Percentiles rank a stretch among this genome's conserved stretches.
Evolutionary conservation across 1,140 invertebrate species (phyloP).

Genomic region (Scaptomyza graminum): DNA sequence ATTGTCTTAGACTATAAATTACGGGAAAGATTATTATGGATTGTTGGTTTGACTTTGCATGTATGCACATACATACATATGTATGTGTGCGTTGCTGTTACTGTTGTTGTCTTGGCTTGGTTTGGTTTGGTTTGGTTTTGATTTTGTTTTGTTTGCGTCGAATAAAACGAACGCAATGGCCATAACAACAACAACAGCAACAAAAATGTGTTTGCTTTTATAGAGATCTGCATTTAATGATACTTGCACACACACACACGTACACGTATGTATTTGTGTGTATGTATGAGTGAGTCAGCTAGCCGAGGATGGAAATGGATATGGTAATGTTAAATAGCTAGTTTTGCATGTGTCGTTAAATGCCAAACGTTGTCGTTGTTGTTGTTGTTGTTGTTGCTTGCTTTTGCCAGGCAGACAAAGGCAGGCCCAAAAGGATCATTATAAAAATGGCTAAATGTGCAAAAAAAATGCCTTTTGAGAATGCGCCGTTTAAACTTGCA

Average conservation of each 20-base stretch:
- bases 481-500: constrained; percentile 11
- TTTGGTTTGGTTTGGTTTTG: constrained; percentile 38
- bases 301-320: constrained; percentile 40
- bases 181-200: constrained; percentile 26
- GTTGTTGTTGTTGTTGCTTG: not conserved
- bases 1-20: constrained; percentile 82
- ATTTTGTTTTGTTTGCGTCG: constrained; percentile 22
- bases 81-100: constrained; percentile 25
- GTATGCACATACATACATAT: not conserved
- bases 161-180: constrained; percentile 39
- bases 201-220: constrained; percentile 55
- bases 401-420: constrained; percentile 17
- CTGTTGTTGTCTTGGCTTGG: constrained; percentile 35
- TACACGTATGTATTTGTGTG: constrained; percentile 32
- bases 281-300: constrained; percentile 23
- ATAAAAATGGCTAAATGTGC: constrained; percentile 21
- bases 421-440: constrained; percentile 38
- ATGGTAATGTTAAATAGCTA: constrained; percentile 54
- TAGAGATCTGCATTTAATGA: constrained; percentile 80
- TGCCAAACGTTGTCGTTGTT: constrained; percentile 22
- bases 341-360: constrained; percentile 48
- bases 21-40: constrained; percentile 82
- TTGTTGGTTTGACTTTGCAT: constrained; percentile 51
- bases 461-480: constrained; percentile 13
- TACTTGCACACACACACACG: constrained; percentile 47